phyloP scores from a whole-genome alignment of 2,888 invertebrate genomes.

The Phengaris alcon region DNA sequence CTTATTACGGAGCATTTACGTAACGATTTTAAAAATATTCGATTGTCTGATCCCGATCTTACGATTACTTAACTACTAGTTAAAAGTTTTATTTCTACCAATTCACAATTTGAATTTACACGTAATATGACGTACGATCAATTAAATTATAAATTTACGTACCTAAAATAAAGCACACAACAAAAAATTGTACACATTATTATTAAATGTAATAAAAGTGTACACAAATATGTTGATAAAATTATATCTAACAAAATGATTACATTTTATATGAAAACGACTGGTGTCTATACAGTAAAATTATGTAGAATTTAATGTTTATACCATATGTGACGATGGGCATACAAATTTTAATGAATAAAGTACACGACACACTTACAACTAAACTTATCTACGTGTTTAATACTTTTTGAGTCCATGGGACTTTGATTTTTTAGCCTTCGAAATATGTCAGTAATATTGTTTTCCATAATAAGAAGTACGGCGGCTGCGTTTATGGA shows the following conservation, averaged over 20 bases:
- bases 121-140: no score
- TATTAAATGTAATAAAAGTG: background rate
- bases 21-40: conserved; percentile 1
- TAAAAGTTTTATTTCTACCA: no score
- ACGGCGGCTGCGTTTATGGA: no score
- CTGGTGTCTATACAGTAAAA: background rate
- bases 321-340: background rate
- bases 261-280: background rate
- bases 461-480: no score
- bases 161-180: no score
- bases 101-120: no score
- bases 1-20: background rate
- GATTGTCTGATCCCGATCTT: conserved; percentile 10
- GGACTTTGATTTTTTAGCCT: background rate
- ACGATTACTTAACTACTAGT: background rate
- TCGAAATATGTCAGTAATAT: background rate
- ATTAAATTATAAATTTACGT: no score
- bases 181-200: background rate
- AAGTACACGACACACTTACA: background rate
- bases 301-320: background rate
- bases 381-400: background rate
- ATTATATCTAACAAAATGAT: background rate
- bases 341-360: background rate
- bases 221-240: no score
- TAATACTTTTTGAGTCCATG: conserved; percentile 26